Base-by-base conservation (phyloP, 1,140 invertebrate genomes). In the Drosophila ogumai region DNA sequence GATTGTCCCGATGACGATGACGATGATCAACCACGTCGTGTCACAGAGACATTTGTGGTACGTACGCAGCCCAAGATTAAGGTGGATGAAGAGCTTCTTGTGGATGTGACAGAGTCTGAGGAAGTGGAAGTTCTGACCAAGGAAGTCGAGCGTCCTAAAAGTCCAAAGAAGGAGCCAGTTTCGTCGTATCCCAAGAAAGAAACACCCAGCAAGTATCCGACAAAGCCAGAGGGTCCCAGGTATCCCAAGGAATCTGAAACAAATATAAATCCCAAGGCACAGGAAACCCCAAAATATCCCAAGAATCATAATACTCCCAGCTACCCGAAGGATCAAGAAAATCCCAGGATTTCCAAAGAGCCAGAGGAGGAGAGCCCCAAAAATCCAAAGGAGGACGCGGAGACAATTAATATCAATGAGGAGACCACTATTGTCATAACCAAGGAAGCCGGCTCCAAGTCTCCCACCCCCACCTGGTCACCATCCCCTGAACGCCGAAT, bases 1-100 rank as follows among this genome's bases (percentile, higher is more conserved):
- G 91, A 92, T 59, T 92, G 91, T 22, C 85, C 74, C 2, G 82
- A 92, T 52, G 87, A 91, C 36, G 82, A 91, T 54, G 91, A 92
- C 15, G 82, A 91, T 60, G 63, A 86, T 32, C 50, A 52, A 8
- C 64, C 76, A 1, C 66, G 49, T 12, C 71, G 54, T 1, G 64
- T 87, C 6, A 90, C 77, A 0, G 77, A 88, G 28, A 87, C 80
- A 6, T 79, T 60, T 75, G 68, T 90, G 2, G 55, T 81, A 2
- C 76, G 73, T 19, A 71, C 72, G 0, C 63, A 90, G 55, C 85
- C 84, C 0, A 67, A 78, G 6, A 90, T 84, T 17, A 88, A 78
- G 25, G 73, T 88, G 1, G 81, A 88, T 19, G 71, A 80, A 10
- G 78, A 86, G 47, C 19, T 81, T 2, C 32, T 64, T 0, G 52